Conservation (phyloP, 2,797 vertebrate genomes). For the Pogonophryne albipinna region DNA sequence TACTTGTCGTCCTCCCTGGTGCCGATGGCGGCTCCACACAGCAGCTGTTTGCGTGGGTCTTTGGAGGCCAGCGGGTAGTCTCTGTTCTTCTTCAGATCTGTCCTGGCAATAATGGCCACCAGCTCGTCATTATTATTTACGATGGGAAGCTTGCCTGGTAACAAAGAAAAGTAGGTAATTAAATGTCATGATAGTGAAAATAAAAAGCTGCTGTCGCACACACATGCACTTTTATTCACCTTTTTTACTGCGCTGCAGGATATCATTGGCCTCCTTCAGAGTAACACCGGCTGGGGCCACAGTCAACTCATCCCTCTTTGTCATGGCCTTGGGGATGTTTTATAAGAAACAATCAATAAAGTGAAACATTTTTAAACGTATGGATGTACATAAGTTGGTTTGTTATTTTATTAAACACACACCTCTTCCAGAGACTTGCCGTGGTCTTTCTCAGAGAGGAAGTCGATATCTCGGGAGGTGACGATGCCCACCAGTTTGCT, state of each 20-base stretch:
- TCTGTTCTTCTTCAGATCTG: slow-evolving; percentile 95
- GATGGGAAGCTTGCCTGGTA: slow-evolving; percentile 92
- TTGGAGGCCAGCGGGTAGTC: slow-evolving; percentile 96
- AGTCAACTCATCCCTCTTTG: slow-evolving; percentile 92
- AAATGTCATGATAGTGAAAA: neutral
- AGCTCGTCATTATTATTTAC: slow-evolving; percentile 93
- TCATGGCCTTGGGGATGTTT: slow-evolving; percentile 88
- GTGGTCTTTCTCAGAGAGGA: slow-evolving; percentile 92
- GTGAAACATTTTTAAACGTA: neutral
- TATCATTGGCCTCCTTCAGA: slow-evolving; percentile 95
- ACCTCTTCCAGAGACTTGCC: slow-evolving; percentile 88
- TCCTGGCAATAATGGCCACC: slow-evolving; percentile 94
- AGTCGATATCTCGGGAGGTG: slow-evolving; percentile 94
- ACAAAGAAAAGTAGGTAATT: neutral
- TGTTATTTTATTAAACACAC: slow-evolving; percentile 14
- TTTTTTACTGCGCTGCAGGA: slow-evolving; percentile 96
- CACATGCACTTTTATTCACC: slow-evolving; percentile 73
- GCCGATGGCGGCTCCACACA: slow-evolving; percentile 93
- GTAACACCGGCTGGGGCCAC: slow-evolving; percentile 93
- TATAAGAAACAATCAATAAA: neutral
- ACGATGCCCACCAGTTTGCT: slow-evolving; percentile 94
- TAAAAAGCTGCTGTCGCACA: neutral
- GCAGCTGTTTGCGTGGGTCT: slow-evolving; percentile 93
- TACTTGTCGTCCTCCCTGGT: slow-evolving; percentile 96
- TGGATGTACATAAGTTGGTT: rapidly evolving